These are phyloP conservation scores for Paracyprichromis sp. DNA, from an alignment of 2,113 vertebrate species.

Conservation along the genomic window DNA sequence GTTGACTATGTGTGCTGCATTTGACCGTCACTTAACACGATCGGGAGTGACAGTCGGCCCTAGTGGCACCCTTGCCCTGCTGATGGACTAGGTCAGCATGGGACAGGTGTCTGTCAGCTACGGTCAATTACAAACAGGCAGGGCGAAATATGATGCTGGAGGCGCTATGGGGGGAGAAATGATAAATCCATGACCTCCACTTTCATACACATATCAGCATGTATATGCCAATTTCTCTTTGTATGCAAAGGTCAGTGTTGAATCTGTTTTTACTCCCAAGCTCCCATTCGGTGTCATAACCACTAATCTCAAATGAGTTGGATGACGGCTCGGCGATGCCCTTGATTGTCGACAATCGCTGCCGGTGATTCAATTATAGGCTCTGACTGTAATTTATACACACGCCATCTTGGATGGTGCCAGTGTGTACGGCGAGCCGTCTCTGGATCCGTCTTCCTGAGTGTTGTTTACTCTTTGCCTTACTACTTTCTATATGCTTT, in stretches of 20 bases:
- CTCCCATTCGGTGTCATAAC: not conserved
- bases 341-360: slow-evolving; percentile 28
- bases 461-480: too few relatives aligned
- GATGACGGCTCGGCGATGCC: not conserved
- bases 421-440: too few relatives aligned
- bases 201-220: not conserved
- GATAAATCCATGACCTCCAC: not conserved
- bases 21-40: slow-evolving; percentile 31
- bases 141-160: not conserved
- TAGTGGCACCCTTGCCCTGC: not conserved
- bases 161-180: not conserved
- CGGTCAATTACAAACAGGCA: not conserved
- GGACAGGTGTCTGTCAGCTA: slow-evolving; percentile 14
- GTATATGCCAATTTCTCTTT: not conserved
- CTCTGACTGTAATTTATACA: not conserved
- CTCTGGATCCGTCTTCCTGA: too few relatives aligned
- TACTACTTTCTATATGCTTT: too few relatives aligned
- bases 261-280: not conserved
- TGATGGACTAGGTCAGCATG: slow-evolving; percentile 20
- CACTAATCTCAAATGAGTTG: slow-evolving; percentile 1
- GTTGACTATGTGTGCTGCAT: not conserved
- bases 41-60: slow-evolving; percentile 21
- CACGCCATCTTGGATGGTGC: too few relatives aligned
- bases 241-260: not conserved
- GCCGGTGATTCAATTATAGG: slow-evolving; percentile 33